Conservation (phyloP, 1,140 invertebrate species). For the Tetranychus cinnabarinus region DNA sequence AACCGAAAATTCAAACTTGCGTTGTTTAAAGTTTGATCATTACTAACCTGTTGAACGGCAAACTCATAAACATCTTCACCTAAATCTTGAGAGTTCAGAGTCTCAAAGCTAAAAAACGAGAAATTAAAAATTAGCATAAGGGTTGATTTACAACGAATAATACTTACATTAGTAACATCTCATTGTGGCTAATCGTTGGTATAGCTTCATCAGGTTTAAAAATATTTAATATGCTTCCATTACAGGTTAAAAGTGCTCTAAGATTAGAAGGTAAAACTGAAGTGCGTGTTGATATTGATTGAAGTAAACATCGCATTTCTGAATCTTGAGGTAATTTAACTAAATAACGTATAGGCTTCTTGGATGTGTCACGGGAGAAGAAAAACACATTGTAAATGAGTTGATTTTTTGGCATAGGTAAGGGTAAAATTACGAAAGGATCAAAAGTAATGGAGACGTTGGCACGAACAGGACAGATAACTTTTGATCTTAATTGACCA, state of each 20-base stretch:
- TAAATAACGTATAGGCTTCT: slow-evolving; percentile 15
- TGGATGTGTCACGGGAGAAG: slow-evolving; percentile 20
- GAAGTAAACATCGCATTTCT: slow-evolving; percentile 20
- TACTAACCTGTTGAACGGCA: slow-evolving; percentile 19
- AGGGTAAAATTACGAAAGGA: slow-evolving; percentile 24
- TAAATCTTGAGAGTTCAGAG: slow-evolving; percentile 18
- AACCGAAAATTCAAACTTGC: no score
- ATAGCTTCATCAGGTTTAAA: slow-evolving; percentile 14
- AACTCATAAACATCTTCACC: slow-evolving; percentile 23
- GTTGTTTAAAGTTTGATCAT: no score
- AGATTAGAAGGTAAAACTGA: background rate
- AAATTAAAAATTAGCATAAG: background rate
- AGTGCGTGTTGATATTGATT: slow-evolving; percentile 7
- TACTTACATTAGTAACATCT: slow-evolving; percentile 21
- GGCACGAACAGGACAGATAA: slow-evolving; percentile 23
- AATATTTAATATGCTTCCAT: slow-evolving; percentile 18
- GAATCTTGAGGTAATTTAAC: slow-evolving; percentile 15
- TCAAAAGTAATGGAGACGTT: slow-evolving; percentile 29
- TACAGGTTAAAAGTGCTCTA: background rate
- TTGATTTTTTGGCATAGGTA: slow-evolving; percentile 22
- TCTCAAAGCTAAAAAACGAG: slow-evolving; percentile 19
- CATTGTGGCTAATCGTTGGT: slow-evolving; percentile 14
- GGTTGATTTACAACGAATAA: background rate
- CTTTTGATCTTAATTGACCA: slow-evolving; percentile 28
- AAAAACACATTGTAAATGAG: slow-evolving; percentile 18